Conservation (phyloP, 2,888 invertebrate genomes). For the Drosophila yooni region DNA sequence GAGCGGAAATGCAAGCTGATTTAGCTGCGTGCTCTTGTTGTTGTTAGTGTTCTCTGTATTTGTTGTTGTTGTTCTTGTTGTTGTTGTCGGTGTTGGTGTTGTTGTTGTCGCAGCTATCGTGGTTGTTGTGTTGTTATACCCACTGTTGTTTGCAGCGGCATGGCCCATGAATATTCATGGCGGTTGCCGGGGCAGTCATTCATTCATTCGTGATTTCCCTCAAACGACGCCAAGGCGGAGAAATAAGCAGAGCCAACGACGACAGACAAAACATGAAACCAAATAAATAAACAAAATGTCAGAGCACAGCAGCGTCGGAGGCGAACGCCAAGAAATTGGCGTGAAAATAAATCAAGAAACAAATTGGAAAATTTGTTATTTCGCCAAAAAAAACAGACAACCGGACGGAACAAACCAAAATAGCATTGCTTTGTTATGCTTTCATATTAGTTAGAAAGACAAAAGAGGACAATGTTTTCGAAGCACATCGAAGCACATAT, state of each 20-base stretch:
- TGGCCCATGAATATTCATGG: constrained; percentile 74
- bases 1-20: constrained; percentile 75
- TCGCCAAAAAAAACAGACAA: constrained; percentile 43
- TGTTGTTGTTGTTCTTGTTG: constrained; percentile 19
- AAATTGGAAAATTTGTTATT: constrained; percentile 80
- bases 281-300: constrained; percentile 79
- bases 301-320: constrained; percentile 43
- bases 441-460: background rate
- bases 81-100: constrained; percentile 14
- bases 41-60: background rate
- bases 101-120: constrained; percentile 22
- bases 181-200: constrained; percentile 76
- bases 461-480: background rate
- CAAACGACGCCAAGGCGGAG: constrained; percentile 42
- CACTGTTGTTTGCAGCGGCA: constrained; percentile 66
- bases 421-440: constrained; percentile 8
- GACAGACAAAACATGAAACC: constrained; percentile 76
- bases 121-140: constrained; percentile 28
- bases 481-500: background rate
- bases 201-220: constrained; percentile 79
- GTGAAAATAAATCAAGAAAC: constrained; percentile 81
- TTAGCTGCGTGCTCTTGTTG: constrained; percentile 39
- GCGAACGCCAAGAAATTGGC: constrained; percentile 75
- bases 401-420: constrained; percentile 31
- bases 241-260: constrained; percentile 20